Evolutionary conservation across 2,888 invertebrate genomes (phyloP).

Genomic region (Acleris emargana): DNA sequence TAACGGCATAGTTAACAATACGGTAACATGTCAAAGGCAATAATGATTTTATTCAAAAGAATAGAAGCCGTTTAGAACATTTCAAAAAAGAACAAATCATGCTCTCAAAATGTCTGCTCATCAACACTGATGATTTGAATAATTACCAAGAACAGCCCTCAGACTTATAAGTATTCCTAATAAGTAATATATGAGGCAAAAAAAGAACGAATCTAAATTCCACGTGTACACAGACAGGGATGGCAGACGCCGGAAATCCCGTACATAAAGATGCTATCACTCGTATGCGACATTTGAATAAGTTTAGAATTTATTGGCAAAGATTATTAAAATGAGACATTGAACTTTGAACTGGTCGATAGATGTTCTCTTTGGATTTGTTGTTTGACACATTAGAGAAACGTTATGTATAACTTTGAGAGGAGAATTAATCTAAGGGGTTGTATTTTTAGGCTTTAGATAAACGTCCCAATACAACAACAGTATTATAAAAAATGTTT

Average conservation of each 20-base stretch:
- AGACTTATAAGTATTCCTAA: constrained; percentile 26
- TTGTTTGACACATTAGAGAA: neutral
- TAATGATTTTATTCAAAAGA: no score
- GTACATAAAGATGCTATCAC: constrained; percentile 77
- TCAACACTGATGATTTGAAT: no score
- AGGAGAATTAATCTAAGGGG: no score
- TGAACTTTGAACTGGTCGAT: neutral
- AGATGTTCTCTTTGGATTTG: neutral
- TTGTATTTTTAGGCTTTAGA: no score
- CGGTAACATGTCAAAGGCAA: no score
- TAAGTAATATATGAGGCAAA: constrained; percentile 26
- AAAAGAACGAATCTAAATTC: constrained; percentile 31
- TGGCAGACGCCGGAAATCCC: constrained; percentile 77
- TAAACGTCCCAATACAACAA: no score
- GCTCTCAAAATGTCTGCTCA: no score
- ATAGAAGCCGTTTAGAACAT: no score
- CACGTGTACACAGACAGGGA: constrained; percentile 46
- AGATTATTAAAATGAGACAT: constrained; percentile 45
- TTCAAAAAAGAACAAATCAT: no score
- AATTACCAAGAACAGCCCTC: neutral
- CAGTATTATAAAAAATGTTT: no score
- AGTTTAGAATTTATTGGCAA: constrained; percentile 67
- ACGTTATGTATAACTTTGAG: no score
- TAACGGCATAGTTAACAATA: no score
- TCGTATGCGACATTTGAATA: constrained; percentile 76